phyloP scores from a whole-genome alignment of 1,140 invertebrate species.

The Heliothis virescens region DNA sequence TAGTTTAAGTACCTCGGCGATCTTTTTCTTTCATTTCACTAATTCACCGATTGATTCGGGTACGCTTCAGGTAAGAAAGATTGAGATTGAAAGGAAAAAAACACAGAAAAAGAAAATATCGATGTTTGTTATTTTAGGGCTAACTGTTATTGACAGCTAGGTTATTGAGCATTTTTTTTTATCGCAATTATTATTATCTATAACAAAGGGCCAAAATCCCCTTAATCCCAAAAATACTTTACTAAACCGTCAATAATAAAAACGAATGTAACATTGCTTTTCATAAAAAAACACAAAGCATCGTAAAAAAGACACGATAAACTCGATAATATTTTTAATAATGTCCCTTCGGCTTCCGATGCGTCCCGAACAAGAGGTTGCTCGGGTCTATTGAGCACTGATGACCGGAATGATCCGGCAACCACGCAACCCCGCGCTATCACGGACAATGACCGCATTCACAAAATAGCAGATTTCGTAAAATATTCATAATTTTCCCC shows the following conservation, averaged over 20 bases:
- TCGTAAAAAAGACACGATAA: slow-evolving; percentile 18
- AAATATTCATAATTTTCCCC: slow-evolving; percentile 76
- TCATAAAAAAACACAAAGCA: not conserved
- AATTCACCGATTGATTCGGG: slow-evolving; percentile 11
- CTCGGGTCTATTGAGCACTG: slow-evolving; percentile 43
- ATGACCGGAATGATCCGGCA: slow-evolving; percentile 63
- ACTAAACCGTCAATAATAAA: slow-evolving; percentile 6
- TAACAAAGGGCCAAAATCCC: not conserved
- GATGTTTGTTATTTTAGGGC: not conserved
- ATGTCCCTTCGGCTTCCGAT: slow-evolving; percentile 60
- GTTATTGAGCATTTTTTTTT: not conserved
- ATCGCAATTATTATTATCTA: slow-evolving; percentile 6
- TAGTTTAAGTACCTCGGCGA: slow-evolving; percentile 32
- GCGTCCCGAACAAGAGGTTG: slow-evolving; percentile 58
- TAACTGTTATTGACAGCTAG: too few species aligned
- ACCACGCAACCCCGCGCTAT: slow-evolving; percentile 51
- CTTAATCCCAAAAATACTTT: slow-evolving; percentile 3
- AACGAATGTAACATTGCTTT: slow-evolving; percentile 24
- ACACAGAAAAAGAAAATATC: not conserved
- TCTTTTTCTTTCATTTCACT: slow-evolving; percentile 10
- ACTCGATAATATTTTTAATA: slow-evolving; percentile 50
- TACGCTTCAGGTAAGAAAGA: slow-evolving; percentile 1
- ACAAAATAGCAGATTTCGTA: slow-evolving; percentile 71
- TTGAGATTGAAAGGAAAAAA: not conserved
- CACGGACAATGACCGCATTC: slow-evolving; percentile 69